Evolutionary conservation across 2,797 vertebrate species (phyloP).

Genomic region (Enteromius thamalakanensis): DNA sequence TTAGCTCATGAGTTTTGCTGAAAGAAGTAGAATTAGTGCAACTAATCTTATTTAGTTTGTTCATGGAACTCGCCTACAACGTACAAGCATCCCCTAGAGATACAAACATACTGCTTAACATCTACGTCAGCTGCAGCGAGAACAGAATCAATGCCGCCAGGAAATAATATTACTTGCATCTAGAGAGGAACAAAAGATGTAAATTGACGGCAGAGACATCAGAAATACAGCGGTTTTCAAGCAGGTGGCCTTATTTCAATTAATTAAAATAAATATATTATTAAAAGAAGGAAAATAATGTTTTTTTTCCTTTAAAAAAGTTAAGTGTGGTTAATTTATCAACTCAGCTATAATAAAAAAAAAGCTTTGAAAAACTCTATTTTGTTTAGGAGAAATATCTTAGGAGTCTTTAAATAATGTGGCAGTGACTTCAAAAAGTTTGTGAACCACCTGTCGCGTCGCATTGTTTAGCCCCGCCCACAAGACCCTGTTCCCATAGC

Average conservation of each 20-base stretch:
- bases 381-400: background rate
- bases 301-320: background rate
- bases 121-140: background rate
- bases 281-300: background rate
- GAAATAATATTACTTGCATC: slow-evolving; percentile 1
- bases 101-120: background rate
- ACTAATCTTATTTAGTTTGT: slow-evolving; percentile 17
- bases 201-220: background rate
- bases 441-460: background rate
- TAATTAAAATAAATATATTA: background rate
- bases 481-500: background rate
- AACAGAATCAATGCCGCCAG: background rate
- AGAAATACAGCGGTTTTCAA: background rate
- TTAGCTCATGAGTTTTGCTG: background rate
- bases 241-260: background rate
- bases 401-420: background rate
- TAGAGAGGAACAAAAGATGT: background rate
- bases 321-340: background rate
- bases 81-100: background rate
- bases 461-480: background rate
- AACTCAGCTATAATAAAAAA: background rate
- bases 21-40: slow-evolving; percentile 11
- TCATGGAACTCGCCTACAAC: background rate
- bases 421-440: background rate
- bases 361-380: background rate